These are phyloP conservation scores for Peucedramus taeniatus DNA, from an alignment of 2,113 vertebrate species.

Conservation along the genomic window DNA sequence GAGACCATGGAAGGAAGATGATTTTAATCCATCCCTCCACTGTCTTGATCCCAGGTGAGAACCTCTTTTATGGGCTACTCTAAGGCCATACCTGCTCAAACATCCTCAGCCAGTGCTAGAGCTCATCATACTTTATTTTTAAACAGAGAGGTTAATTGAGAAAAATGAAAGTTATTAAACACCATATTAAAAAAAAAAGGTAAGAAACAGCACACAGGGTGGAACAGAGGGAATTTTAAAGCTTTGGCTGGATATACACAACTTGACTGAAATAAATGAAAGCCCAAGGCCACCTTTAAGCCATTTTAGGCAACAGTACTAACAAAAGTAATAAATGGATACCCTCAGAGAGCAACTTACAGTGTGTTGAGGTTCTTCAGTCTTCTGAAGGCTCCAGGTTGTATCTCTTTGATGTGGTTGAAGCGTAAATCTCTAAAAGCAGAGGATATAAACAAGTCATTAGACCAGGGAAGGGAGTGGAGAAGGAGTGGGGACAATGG, in stretches of 20 bases:
- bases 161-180: background rate
- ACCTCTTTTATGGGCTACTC: background rate
- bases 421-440: constrained; percentile 85
- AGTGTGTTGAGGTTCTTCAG: constrained; percentile 88
- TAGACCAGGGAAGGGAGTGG: background rate
- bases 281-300: background rate
- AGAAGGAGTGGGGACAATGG: background rate
- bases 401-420: constrained; percentile 89
- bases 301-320: background rate
- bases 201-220: background rate
- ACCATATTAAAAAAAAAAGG: background rate
- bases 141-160: background rate
- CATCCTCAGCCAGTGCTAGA: background rate
- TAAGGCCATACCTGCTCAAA: background rate
- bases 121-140: background rate
- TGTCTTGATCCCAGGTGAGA: background rate
- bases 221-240: background rate
- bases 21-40: background rate
- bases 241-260: background rate
- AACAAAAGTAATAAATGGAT: background rate
- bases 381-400: constrained; percentile 78
- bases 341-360: constrained; percentile 65
- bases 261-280: background rate
- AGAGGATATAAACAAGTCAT: background rate
- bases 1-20: background rate